These are phyloP conservation scores for Phalacrocorax carbo DNA, from an alignment of 2,113 vertebrate genomes.

Conservation along the genomic window DNA sequence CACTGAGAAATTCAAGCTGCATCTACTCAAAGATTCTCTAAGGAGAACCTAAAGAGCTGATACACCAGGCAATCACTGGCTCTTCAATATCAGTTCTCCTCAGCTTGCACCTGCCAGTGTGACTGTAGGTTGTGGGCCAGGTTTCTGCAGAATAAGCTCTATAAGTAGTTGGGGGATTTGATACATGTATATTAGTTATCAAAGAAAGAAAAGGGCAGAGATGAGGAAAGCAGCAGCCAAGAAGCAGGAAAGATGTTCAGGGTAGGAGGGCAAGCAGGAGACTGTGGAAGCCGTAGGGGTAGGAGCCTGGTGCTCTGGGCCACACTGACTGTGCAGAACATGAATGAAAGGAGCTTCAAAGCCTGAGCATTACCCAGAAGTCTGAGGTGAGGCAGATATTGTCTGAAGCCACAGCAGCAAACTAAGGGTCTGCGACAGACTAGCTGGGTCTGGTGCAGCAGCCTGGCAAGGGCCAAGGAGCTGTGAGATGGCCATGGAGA, in stretches of 20 bases:
- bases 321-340: not conserved
- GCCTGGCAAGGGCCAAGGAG: not conserved
- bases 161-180: not conserved
- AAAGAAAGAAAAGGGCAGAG: not conserved
- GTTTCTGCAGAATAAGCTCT: not conserved
- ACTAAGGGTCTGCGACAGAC: not conserved
- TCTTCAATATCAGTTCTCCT: not conserved
- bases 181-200: not conserved
- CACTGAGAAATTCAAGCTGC: not conserved
- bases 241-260: not conserved
- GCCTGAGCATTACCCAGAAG: not conserved
- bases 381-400: not conserved
- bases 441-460: not conserved
- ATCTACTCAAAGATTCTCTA: not conserved
- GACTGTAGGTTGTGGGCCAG: not conserved
- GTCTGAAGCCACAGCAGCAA: not conserved
- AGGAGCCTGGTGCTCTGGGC: not conserved
- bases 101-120: not conserved
- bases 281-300: rapidly evolving
- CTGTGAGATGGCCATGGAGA: rapidly evolving
- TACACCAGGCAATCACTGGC: not conserved
- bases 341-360: not conserved
- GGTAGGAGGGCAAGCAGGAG: not conserved
- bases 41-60: not conserved
- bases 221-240: not conserved